phyloP scores from a whole-genome alignment of 2,888 invertebrate genomes.

The Smittia aterrima region DNA sequence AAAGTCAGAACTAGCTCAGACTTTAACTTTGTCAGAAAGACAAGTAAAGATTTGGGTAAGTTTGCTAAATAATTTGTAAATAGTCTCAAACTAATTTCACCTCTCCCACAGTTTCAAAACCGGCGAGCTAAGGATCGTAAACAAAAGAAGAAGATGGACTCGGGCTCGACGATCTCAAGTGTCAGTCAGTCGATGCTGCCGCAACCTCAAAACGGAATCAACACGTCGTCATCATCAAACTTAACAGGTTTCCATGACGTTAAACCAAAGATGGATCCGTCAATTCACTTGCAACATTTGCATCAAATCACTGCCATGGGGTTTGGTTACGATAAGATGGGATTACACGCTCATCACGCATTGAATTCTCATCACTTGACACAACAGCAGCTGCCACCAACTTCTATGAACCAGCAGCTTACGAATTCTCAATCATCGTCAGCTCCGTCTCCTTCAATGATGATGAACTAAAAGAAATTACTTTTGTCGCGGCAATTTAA shows the following conservation, averaged over 20 bases:
- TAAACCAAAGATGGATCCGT: slow-evolving; percentile 53
- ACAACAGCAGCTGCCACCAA: not conserved
- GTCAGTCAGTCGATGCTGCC: slow-evolving; percentile 23
- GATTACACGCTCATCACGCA: slow-evolving; percentile 8
- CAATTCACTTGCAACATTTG: slow-evolving; percentile 49
- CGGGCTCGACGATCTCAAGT: slow-evolving; percentile 50
- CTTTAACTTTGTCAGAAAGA: slow-evolving; percentile 83
- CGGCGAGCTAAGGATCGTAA: slow-evolving; percentile 91
- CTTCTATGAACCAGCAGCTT: not conserved
- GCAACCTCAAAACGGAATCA: not conserved
- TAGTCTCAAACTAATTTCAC: not conserved
- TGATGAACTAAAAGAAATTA: not conserved
- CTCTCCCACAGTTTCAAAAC: slow-evolving; percentile 69
- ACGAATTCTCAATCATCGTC: not conserved
- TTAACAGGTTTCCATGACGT: slow-evolving; percentile 51
- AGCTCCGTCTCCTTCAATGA: not conserved
- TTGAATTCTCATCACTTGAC: not conserved
- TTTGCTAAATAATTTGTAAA: not conserved
- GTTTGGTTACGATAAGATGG: slow-evolving; percentile 48
- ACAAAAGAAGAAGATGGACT: slow-evolving; percentile 80
- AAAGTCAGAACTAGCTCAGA: slow-evolving; percentile 87
- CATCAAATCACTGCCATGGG: slow-evolving; percentile 52
- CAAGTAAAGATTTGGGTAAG: slow-evolving; percentile 68
- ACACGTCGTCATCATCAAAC: slow-evolving; percentile 46
- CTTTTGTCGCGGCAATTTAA: not conserved